Conservation (phyloP, 2,113 vertebrate species). For the Labeo catla region DNA sequence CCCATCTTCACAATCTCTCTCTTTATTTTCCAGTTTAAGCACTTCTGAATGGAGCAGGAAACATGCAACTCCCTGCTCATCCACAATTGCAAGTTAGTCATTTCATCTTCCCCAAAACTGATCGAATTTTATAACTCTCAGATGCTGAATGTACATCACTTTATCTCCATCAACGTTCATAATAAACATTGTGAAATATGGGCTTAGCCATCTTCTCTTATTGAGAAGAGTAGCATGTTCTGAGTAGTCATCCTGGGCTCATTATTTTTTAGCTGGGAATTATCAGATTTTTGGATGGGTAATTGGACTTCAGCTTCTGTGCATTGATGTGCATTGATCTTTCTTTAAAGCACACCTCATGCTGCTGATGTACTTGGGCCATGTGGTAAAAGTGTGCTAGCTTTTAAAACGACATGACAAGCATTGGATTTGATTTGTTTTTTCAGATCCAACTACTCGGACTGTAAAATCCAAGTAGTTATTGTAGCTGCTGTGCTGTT, state of each 20-base stretch:
- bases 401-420: constrained; percentile 14
- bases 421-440: not conserved
- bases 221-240: not conserved
- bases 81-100: not conserved
- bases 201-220: not conserved
- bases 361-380: not conserved
- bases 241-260: not conserved
- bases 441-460: not conserved
- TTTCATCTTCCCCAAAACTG: not conserved
- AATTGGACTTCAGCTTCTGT: constrained; percentile 3
- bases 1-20: constrained; percentile 2
- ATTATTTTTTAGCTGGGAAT: not conserved
- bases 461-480: not conserved
- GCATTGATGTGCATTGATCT: not conserved
- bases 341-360: constrained; percentile 19
- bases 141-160: constrained; percentile 4
- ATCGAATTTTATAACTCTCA: not conserved
- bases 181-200: constrained; percentile 30
- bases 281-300: not conserved
- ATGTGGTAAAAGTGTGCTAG: constrained; percentile 26
- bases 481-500: not conserved
- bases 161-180: not conserved
- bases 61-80: not conserved
- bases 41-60: constrained; percentile 10
- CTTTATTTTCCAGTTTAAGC: constrained; percentile 1